These are phyloP conservation scores for Hystrix brachyura DNA, from an alignment of 2,113 vertebrate genomes.

Conservation along the genomic window DNA sequence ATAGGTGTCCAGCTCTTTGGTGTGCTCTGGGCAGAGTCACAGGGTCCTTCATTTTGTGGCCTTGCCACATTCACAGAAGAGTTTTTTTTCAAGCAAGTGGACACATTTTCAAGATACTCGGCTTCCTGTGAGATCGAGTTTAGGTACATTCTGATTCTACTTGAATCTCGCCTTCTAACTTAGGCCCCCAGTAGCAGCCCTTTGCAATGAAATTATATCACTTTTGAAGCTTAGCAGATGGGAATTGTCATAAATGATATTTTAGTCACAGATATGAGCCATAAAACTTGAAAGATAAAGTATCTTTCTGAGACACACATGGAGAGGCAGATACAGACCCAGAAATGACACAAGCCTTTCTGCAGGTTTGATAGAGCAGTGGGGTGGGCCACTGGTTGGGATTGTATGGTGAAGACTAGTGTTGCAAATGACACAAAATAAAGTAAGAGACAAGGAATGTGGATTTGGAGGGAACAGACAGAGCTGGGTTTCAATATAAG, in stretches of 20 bases:
- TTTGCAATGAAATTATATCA: conserved; percentile 61
- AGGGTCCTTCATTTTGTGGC: rapidly evolving
- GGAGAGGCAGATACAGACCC: conserved; percentile 64
- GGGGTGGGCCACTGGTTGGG: not conserved
- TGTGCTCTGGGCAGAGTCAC: conserved; percentile 42
- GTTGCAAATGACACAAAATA: rapidly evolving
- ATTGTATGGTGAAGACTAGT: rapidly evolving
- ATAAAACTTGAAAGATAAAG: conserved; percentile 83
- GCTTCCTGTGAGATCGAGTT: conserved; percentile 51
- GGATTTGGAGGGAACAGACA: too few species aligned
- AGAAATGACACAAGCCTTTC: not conserved
- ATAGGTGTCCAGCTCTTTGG: conserved; percentile 68
- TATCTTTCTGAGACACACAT: conserved; percentile 79
- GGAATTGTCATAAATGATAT: conserved; percentile 82
- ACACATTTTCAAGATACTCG: conserved; percentile 47
- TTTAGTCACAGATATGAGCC: conserved; percentile 81
- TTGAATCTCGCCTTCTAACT: conserved; percentile 52
- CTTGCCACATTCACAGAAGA: conserved; percentile 39
- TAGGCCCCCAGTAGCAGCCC: conserved; percentile 56
- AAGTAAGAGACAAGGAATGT: rapidly evolving
- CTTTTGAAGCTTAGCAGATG: conserved; percentile 75
- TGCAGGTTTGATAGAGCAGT: not conserved
- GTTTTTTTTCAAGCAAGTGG: conserved; percentile 54
- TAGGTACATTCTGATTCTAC: conserved; percentile 55
- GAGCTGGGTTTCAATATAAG: not conserved